These are phyloP conservation scores for Rhodeus uyekii DNA, from an alignment of 2,797 vertebrate species.

Conservation along the genomic window DNA sequence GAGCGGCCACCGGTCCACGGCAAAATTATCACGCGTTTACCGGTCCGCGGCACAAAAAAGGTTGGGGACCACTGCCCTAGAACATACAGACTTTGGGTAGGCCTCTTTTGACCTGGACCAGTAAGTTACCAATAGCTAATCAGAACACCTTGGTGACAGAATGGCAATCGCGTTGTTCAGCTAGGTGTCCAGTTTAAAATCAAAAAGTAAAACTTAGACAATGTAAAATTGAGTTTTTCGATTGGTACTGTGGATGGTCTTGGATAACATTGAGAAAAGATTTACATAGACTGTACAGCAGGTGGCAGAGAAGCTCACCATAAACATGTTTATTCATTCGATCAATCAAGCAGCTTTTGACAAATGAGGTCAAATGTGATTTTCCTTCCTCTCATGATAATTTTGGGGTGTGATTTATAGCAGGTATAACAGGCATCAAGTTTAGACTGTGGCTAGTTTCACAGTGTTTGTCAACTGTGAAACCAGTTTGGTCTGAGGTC, in stretches of 20 bases:
- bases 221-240: neutral
- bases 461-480: neutral
- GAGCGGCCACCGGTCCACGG: too few species aligned
- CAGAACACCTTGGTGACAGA: neutral
- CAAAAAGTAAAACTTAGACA: neutral
- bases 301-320: conserved; percentile 64
- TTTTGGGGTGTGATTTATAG: neutral
- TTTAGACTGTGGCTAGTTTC: neutral
- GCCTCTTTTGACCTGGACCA: neutral
- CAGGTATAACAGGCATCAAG: neutral
- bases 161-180: neutral
- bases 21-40: too few species aligned
- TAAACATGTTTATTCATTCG: neutral
- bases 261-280: neutral
- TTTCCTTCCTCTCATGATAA: neutral
- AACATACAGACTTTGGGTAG: neutral
- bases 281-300: conserved; percentile 59
- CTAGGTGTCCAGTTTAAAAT: neutral
- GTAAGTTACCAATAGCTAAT: neutral
- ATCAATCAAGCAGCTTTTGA: conserved; percentile 6
- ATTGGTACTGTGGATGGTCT: neutral
- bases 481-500: neutral
- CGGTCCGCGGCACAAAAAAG: too few species aligned
- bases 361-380: neutral
- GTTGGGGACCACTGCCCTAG: too few species aligned